These are phyloP conservation scores for Stenotaenia linearis DNA, from an alignment of 2,888 invertebrate species.

Conservation along the genomic window DNA sequence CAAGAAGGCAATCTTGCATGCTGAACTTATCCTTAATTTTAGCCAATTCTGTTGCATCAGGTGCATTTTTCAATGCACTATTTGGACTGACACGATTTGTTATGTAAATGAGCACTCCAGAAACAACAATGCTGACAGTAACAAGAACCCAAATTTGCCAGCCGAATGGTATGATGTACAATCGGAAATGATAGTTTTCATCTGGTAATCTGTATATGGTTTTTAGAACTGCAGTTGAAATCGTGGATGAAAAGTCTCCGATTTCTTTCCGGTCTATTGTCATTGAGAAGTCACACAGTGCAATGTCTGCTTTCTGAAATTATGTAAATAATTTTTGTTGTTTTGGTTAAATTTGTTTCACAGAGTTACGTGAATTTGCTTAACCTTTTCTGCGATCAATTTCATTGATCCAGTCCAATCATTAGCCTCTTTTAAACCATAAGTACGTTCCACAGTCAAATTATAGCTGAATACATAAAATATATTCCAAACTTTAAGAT, in stretches of 20 bases:
- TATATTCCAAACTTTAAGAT: too few relatives aligned
- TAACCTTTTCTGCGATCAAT: neutral
- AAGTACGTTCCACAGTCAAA: neutral
- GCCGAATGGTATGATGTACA: constrained; percentile 27
- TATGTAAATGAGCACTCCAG: neutral
- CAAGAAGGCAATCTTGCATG: neutral
- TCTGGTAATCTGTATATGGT: neutral
- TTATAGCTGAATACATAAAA: neutral
- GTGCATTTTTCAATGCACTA: neutral
- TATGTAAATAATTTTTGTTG: too few relatives aligned
- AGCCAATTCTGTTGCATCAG: neutral
- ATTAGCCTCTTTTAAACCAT: neutral
- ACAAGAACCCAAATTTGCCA: neutral
- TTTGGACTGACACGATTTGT: neutral
- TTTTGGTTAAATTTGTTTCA: too few relatives aligned
- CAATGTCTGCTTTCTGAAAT: constrained; percentile 17
- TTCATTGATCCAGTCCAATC: neutral
- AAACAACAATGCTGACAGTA: neutral
- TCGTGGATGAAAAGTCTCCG: neutral
- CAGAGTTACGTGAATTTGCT: too few relatives aligned
- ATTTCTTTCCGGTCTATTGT: neutral
- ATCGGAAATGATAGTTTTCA: neutral
- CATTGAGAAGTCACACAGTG: neutral
- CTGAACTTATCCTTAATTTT: neutral
- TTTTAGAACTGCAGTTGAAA: neutral